phyloP scores from a whole-genome alignment of 2,888 invertebrate species.

The Agrenia bidenticulata region DNA sequence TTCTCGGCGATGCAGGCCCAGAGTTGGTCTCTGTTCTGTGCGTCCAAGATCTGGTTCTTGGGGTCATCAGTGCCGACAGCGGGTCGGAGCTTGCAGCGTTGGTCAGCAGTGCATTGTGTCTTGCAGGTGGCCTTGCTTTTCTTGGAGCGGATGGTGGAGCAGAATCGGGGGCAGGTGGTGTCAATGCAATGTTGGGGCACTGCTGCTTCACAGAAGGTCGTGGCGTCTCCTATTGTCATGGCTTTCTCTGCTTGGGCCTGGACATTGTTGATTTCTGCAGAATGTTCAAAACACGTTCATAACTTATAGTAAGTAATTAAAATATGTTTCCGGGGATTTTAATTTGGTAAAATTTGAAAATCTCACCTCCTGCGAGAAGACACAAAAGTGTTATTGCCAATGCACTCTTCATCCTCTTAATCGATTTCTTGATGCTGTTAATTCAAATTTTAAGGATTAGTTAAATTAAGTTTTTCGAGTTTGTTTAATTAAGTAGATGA shows the following conservation, averaged over 20 bases:
- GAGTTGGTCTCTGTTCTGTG: slow-evolving; percentile 42
- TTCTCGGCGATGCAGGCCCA: slow-evolving; percentile 44
- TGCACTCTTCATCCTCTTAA: slow-evolving; percentile 19
- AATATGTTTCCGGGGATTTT: neutral
- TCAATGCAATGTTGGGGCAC: slow-evolving; percentile 33
- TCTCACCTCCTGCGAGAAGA: slow-evolving; percentile 29
- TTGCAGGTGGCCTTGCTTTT: slow-evolving; percentile 25
- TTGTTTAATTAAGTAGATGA: too few relatives aligned
- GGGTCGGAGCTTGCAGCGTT: slow-evolving; percentile 35
- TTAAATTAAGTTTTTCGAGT: too few relatives aligned
- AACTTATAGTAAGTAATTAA: neutral
- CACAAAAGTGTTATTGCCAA: slow-evolving; percentile 19
- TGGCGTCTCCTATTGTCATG: slow-evolving; percentile 36
- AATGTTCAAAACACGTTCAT: neutral
- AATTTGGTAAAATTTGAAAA: slow-evolving; percentile 2
- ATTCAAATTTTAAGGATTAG: too few relatives aligned
- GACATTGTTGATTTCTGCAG: slow-evolving; percentile 10
- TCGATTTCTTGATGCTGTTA: too few relatives aligned
- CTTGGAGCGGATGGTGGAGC: slow-evolving; percentile 26
- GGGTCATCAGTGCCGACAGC: slow-evolving; percentile 39
- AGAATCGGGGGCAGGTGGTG: slow-evolving; percentile 36
- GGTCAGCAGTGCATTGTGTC: slow-evolving; percentile 26
- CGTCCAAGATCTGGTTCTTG: slow-evolving; percentile 36
- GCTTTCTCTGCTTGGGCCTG: slow-evolving; percentile 14
- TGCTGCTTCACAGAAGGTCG: slow-evolving; percentile 32